Evolutionary conservation across 1,140 invertebrate species (phyloP).

Genomic region (Oedothorax gibbosus): DNA sequence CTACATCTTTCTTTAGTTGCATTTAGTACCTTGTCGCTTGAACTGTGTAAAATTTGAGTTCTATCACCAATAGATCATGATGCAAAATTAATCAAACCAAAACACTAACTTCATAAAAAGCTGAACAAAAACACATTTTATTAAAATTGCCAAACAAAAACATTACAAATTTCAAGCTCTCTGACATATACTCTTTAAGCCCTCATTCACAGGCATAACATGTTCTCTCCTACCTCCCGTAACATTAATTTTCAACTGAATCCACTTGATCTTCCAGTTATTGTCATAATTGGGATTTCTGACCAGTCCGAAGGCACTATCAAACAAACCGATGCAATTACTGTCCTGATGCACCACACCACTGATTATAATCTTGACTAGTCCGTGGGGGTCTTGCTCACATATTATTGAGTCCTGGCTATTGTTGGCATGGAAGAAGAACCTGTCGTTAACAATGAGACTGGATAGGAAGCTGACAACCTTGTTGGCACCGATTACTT

Average conservation of each 20-base stretch:
- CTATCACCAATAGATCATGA: no score
- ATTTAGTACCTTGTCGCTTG: no score
- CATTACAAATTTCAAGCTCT: not conserved
- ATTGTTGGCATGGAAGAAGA: slow-evolving; percentile 39
- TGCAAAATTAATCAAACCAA: no score
- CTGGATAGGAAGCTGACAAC: slow-evolving; percentile 8
- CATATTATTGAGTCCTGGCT: not conserved
- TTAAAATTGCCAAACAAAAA: not conserved
- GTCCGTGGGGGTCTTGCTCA: slow-evolving; percentile 38
- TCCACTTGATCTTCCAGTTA: slow-evolving; percentile 47
- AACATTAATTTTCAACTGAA: slow-evolving; percentile 15
- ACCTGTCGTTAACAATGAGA: slow-evolving; percentile 29
- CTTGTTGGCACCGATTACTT: not conserved
- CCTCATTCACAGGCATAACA: not conserved
- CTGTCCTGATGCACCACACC: slow-evolving; percentile 35
- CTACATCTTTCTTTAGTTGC: no score
- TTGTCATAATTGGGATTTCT: slow-evolving; percentile 25
- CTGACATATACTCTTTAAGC: not conserved
- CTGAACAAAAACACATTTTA: no score
- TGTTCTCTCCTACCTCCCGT: not conserved
- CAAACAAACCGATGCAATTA: slow-evolving; percentile 50
- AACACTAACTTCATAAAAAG: no score
- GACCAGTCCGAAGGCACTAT: slow-evolving; percentile 38
- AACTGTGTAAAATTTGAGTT: no score
- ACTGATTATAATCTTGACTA: slow-evolving; percentile 32